Evolutionary conservation across 2,888 invertebrate species (phyloP).

Genomic region (Callyntrura guangdongensis): DNA sequence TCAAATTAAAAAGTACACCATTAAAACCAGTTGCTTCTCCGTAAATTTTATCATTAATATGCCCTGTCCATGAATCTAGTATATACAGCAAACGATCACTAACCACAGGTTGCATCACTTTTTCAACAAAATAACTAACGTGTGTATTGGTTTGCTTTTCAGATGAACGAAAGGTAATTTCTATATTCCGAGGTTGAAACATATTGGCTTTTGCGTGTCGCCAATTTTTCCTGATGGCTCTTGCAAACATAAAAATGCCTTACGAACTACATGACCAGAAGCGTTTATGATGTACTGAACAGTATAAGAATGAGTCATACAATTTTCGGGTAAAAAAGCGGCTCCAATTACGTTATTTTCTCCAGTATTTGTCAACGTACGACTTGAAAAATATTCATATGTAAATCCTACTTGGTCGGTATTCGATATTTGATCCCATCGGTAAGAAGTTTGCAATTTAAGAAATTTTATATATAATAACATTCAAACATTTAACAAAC

Average conservation of each 20-base stretch:
- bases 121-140: slow-evolving; percentile 42
- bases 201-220: slow-evolving; percentile 8
- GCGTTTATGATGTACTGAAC: slow-evolving; percentile 36
- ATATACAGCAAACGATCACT: background rate
- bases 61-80: slow-evolving; percentile 55
- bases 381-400: background rate
- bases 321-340: slow-evolving; percentile 43
- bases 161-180: slow-evolving; percentile 10
- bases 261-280: slow-evolving; percentile 11
- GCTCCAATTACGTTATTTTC: slow-evolving; percentile 36
- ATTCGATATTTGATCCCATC: too few relatives aligned
- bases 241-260: slow-evolving; percentile 1
- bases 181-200: slow-evolving; percentile 20
- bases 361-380: slow-evolving; percentile 24
- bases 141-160: slow-evolving; percentile 28
- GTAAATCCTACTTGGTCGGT: slow-evolving; percentile 64
- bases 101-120: slow-evolving; percentile 24
- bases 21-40: background rate
- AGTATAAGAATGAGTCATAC: slow-evolving; percentile 34
- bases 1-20: background rate
- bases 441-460: too few relatives aligned
- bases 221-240: too few relatives aligned
- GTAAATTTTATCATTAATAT: slow-evolving; percentile 31
- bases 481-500: too few relatives aligned
- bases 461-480: too few relatives aligned